Percentiles rank a stretch among this genome's conserved stretches.
Evolutionary conservation across 2,888 invertebrate species (phyloP).

Genomic region (Ferdinandea cuprea): DNA sequence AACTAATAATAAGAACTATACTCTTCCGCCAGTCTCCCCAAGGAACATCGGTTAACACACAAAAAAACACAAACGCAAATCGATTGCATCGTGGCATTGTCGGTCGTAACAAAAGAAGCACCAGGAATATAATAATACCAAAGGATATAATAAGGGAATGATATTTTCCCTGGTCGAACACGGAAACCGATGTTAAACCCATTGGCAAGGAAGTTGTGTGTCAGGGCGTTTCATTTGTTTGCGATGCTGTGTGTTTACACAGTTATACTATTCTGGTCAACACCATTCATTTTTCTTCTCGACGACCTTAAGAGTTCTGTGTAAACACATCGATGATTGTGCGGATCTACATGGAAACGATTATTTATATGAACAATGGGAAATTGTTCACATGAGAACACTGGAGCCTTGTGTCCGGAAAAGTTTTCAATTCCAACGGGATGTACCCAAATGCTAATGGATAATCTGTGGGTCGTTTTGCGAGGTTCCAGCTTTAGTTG

Average conservation of each 20-base stretch:
- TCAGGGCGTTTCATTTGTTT: slow-evolving; percentile 56
- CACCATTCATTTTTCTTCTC: slow-evolving; percentile 46
- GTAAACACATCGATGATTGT: slow-evolving; percentile 51
- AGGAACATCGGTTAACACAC: slow-evolving; percentile 60
- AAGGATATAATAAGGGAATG: slow-evolving; percentile 72
- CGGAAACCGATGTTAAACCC: slow-evolving; percentile 68
- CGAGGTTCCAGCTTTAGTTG: slow-evolving; percentile 30
- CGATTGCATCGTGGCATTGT: slow-evolving; percentile 43
- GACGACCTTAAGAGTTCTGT: slow-evolving; percentile 46
- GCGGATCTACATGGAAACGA: slow-evolving; percentile 49
- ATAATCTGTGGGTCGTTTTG: slow-evolving; percentile 49
- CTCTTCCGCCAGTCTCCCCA: slow-evolving; percentile 27
- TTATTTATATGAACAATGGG: slow-evolving; percentile 64
- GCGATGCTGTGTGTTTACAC: slow-evolving; percentile 56
- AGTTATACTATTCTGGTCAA: slow-evolving; percentile 42
- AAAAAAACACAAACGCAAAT: slow-evolving; percentile 47
- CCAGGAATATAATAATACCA: slow-evolving; percentile 53
- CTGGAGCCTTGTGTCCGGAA: slow-evolving; percentile 60
- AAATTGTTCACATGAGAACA: slow-evolving; percentile 29
- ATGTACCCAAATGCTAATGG: slow-evolving; percentile 50
- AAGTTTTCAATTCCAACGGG: slow-evolving; percentile 56
- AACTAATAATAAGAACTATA: slow-evolving; percentile 58
- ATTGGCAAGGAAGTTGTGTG: slow-evolving; percentile 68
- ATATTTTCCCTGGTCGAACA: slow-evolving; percentile 65
- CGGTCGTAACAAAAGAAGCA: slow-evolving; percentile 41